Evolutionary conservation across 2,113 vertebrate species (phyloP).

Genomic region (Lophura nycthemera): DNA sequence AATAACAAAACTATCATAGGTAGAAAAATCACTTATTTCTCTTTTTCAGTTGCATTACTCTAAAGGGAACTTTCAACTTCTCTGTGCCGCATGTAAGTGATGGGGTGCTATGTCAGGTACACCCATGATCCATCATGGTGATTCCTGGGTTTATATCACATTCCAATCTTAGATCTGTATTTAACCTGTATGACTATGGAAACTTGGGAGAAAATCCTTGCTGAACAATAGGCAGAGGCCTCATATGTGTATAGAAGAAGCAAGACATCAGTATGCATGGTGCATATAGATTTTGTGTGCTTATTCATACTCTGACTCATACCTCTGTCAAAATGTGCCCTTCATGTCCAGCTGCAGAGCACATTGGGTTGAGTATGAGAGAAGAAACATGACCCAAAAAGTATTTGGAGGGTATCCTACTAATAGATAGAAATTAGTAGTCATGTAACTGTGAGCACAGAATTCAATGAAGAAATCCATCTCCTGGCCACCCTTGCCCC

Average conservation of each 20-base stretch:
- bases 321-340: background rate
- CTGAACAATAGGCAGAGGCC: background rate
- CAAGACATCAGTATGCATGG: too few species aligned
- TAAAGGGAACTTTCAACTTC: background rate
- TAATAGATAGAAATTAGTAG: background rate
- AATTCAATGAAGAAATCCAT: background rate
- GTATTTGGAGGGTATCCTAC: background rate
- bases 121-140: too few species aligned
- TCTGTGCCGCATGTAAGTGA: background rate
- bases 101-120: rapidly evolving
- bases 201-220: background rate
- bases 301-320: background rate
- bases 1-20: background rate
- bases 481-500: too few species aligned
- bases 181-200: background rate
- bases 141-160: background rate
- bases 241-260: background rate
- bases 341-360: background rate
- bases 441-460: rapidly evolving
- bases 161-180: background rate
- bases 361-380: background rate
- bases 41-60: background rate
- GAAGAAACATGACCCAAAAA: background rate
- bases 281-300: background rate
- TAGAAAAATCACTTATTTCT: background rate